phyloP scores from a whole-genome alignment of 1,140 invertebrate species.

The Elysia chlorotica region DNA sequence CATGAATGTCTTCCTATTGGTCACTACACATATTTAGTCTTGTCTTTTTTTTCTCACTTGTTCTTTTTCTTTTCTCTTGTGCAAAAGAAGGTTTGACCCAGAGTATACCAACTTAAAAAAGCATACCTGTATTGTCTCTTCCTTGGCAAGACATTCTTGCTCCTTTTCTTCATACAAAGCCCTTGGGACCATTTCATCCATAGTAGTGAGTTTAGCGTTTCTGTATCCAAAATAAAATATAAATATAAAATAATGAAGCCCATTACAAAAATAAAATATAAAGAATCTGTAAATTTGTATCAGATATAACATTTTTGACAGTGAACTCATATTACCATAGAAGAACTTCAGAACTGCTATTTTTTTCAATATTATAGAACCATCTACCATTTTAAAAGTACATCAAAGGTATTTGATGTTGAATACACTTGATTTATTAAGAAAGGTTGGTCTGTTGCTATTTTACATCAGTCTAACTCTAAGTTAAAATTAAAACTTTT shows the following conservation, averaged over 20 bases:
- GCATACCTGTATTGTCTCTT: conserved; percentile 51
- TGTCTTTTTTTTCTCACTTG: not conserved
- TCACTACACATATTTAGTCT: too few species aligned
- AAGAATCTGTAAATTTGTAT: not conserved
- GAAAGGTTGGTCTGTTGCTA: too few species aligned
- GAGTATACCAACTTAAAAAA: not conserved
- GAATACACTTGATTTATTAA: too few species aligned
- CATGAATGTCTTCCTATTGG: not conserved
- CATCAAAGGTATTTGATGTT: not conserved
- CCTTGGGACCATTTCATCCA: conserved; percentile 31
- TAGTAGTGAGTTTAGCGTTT: not conserved
- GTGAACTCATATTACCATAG: not conserved
- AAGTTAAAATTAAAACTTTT: too few species aligned
- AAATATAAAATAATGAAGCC: not conserved
- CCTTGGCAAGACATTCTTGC: conserved; percentile 55
- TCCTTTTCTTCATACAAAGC: conserved; percentile 52
- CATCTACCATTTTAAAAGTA: not conserved
- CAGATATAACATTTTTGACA: not conserved
- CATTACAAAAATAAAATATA: not conserved
- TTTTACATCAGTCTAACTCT: too few species aligned
- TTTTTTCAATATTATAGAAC: not conserved
- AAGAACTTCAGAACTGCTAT: too few species aligned
- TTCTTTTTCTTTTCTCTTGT: not conserved
- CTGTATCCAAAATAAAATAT: too few species aligned
- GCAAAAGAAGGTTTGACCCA: not conserved